phyloP scores from a whole-genome alignment of 2,888 invertebrate genomes.

The Asteroscopus sphinx region DNA sequence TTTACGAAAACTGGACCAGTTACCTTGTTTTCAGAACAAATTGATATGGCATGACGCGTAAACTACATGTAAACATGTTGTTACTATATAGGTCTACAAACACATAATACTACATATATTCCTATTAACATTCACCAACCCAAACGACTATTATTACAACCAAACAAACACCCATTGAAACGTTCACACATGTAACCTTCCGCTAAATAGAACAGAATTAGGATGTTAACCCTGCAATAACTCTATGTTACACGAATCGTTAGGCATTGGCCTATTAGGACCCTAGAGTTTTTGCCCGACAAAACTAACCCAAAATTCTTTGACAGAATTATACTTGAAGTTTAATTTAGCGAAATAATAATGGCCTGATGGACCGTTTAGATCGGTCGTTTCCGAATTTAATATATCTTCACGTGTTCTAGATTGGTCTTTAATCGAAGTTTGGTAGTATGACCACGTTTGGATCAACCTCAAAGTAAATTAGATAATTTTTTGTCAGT shows the following conservation, averaged over 20 bases:
- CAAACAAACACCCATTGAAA: constrained; percentile 43
- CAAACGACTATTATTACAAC: constrained; percentile 27
- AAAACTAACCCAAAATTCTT: constrained; percentile 23
- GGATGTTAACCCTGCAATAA: constrained; percentile 64
- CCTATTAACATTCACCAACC: constrained; percentile 30
- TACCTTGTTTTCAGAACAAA: too few relatives aligned
- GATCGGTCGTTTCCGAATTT: constrained; percentile 6
- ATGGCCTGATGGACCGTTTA: constrained; percentile 24
- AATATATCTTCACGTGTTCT: neutral
- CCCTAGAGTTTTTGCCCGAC: constrained; percentile 38
- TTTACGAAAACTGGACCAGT: too few relatives aligned
- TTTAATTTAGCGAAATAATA: constrained; percentile 37
- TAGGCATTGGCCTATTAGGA: constrained; percentile 48
- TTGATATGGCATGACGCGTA: too few relatives aligned
- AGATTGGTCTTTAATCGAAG: constrained; percentile 7
- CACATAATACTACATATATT: constrained; percentile 19
- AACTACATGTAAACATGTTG: too few relatives aligned
- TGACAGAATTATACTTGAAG: constrained; percentile 25
- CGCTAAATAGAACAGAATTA: constrained; percentile 67
- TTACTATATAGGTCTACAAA: constrained; percentile 6
- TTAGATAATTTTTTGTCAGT: too few relatives aligned
- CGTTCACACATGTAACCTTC: constrained; percentile 56
- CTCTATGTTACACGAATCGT: constrained; percentile 66
- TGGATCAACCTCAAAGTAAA: too few relatives aligned
- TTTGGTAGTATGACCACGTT: constrained; percentile 1